These are phyloP conservation scores for Sphaeridia pumilis DNA, from an alignment of 2,888 invertebrate species.

Conservation along the genomic window DNA sequence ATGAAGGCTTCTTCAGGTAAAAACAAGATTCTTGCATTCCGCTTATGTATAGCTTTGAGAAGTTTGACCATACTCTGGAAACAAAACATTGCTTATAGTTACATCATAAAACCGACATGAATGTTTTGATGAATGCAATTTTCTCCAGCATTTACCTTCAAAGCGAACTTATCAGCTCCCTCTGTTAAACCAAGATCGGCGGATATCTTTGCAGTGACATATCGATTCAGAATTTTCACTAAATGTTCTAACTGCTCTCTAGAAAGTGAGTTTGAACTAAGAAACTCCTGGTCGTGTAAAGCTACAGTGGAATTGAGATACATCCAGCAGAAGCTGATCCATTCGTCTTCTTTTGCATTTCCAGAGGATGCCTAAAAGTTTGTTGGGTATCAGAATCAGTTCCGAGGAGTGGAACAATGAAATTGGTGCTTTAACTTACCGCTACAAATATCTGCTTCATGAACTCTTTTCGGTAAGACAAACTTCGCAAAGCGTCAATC, in stretches of 20 bases:
- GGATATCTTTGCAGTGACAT: slow-evolving; percentile 4
- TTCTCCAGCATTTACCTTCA: slow-evolving; percentile 4
- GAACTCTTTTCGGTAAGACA: slow-evolving; percentile 11
- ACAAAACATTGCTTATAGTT: neutral
- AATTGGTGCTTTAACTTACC: slow-evolving; percentile 2
- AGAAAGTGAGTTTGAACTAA: slow-evolving; percentile 3
- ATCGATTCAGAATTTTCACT: slow-evolving; percentile 5
- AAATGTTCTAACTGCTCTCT: slow-evolving; percentile 2
- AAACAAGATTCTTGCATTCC: slow-evolving; percentile 71
- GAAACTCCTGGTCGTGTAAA: slow-evolving; percentile 15
- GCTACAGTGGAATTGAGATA: slow-evolving; percentile 15
- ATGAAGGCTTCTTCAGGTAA: slow-evolving; percentile 63
- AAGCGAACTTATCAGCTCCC: neutral
- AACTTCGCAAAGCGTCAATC: neutral
- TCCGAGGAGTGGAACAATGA: neutral
- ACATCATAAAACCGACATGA: too few species aligned
- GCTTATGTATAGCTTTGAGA: slow-evolving; percentile 66
- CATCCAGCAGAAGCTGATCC: slow-evolving; percentile 11
- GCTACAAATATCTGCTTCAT: slow-evolving; percentile 1
- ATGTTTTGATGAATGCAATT: too few species aligned
- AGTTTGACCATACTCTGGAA: slow-evolving; percentile 9
- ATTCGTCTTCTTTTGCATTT: slow-evolving; percentile 4
- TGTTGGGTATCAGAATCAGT: neutral
- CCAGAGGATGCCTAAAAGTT: slow-evolving; percentile 2
- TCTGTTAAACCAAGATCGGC: slow-evolving; percentile 9